Evolutionary conservation across 2,797 vertebrate genomes (phyloP).

Genomic region (Spheniscus humboldti): DNA sequence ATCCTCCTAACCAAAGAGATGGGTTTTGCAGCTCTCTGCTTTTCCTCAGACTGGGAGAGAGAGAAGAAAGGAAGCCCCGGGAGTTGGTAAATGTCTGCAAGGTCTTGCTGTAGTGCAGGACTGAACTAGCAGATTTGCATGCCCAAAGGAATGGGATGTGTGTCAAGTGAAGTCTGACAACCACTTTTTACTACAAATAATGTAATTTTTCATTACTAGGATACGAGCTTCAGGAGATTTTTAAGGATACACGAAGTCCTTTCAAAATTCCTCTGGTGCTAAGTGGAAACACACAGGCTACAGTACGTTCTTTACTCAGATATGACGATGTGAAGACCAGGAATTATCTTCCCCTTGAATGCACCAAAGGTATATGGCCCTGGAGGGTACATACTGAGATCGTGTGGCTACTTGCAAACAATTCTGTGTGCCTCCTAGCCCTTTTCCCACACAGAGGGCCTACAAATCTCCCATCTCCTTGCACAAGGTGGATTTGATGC

Average conservation of each 20-base stretch:
- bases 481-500: neutral
- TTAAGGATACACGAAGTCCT: neutral
- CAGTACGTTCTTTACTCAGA: neutral
- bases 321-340: neutral
- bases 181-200: neutral
- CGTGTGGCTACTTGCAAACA: neutral
- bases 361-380: neutral
- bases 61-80: neutral
- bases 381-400: neutral
- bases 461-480: neutral
- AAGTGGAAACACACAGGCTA: neutral
- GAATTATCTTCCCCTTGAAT: neutral
- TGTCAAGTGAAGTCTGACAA: neutral
- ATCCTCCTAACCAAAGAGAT: neutral
- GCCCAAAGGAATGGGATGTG: neutral
- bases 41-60: neutral
- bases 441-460: neutral
- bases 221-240: neutral
- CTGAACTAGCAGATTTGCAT: neutral
- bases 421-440: neutral
- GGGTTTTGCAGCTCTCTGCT: neutral
- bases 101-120: neutral
- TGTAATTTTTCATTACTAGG: neutral
- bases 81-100: neutral
- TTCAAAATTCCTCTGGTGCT: neutral